phyloP scores from a whole-genome alignment of 2,888 invertebrate species.

The Zhuqinia jingwanae region DNA sequence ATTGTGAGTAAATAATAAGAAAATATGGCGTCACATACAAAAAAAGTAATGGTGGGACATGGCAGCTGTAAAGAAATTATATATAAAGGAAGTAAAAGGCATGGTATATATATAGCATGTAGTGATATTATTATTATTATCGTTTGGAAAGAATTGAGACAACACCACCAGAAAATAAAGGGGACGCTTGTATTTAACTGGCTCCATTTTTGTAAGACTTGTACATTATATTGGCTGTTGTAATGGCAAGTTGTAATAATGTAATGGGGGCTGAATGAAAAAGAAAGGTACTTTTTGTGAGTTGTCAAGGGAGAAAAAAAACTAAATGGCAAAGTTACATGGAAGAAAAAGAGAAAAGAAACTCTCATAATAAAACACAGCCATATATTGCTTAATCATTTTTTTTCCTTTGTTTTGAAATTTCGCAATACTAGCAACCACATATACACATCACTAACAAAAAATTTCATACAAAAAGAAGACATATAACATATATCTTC shows the following conservation, averaged over 20 bases:
- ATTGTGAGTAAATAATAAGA: conserved; percentile 39
- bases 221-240: too few relatives aligned
- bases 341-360: conserved; percentile 19
- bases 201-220: too few relatives aligned
- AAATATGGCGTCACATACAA: conserved; percentile 21
- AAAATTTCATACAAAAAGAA: not conserved
- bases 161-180: not conserved
- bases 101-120: too few relatives aligned
- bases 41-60: conserved; percentile 17
- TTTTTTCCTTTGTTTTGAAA: not conserved
- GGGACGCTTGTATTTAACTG: too few relatives aligned
- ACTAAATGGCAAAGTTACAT: not conserved
- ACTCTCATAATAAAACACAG: too few relatives aligned
- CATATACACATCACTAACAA: not conserved
- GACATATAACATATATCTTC: not conserved
- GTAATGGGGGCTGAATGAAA: too few relatives aligned
- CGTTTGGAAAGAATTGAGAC: conserved; percentile 28
- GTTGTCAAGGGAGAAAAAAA: not conserved
- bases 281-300: too few relatives aligned
- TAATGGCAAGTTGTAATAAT: too few relatives aligned
- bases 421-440: conserved; percentile 1
- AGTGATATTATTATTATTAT: conserved; percentile 11
- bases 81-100: conserved; percentile 22
- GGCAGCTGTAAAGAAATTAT: conserved; percentile 20
- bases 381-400: conserved; percentile 43